These are phyloP conservation scores for Cynaeus angustus DNA, from an alignment of 2,888 invertebrate genomes.

Conservation along the genomic window DNA sequence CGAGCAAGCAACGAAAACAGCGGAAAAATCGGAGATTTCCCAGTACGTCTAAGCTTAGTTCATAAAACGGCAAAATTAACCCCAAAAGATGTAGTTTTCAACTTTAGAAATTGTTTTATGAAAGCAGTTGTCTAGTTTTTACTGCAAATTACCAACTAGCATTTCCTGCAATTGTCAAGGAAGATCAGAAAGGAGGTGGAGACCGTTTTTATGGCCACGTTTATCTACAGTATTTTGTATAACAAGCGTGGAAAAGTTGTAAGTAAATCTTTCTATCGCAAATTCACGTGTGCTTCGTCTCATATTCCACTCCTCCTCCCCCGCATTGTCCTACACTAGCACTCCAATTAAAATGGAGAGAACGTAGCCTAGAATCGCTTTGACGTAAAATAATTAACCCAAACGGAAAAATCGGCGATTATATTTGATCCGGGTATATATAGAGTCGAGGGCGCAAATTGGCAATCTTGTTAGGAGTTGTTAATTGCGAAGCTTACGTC, in stretches of 20 bases:
- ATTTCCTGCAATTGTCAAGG: too few species aligned
- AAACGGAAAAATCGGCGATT: constrained; percentile 69
- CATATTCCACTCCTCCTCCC: constrained; percentile 5
- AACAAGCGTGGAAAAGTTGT: too few species aligned
- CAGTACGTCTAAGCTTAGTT: too few species aligned
- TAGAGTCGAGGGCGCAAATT: constrained; percentile 66
- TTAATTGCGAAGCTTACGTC: constrained; percentile 69
- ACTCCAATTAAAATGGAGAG: constrained; percentile 66
- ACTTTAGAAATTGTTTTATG: too few species aligned
- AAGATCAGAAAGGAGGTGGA: too few species aligned
- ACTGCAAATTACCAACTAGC: too few species aligned
- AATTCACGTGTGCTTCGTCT: neutral
- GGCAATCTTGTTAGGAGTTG: constrained; percentile 71
- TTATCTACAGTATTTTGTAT: too few species aligned
- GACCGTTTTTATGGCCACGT: too few species aligned
- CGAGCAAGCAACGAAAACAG: neutral
- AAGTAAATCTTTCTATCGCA: neutral
- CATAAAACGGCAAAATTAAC: too few species aligned
- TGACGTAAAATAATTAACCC: constrained; percentile 70
- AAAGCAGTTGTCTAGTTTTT: too few species aligned
- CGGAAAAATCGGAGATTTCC: too few species aligned
- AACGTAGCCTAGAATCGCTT: constrained; percentile 64
- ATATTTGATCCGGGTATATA: constrained; percentile 67
- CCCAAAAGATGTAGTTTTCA: too few species aligned
- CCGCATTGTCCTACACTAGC: constrained; percentile 6